phyloP scores from a whole-genome alignment of 1,140 invertebrate genomes.

The Apocrypta bakeri region DNA sequence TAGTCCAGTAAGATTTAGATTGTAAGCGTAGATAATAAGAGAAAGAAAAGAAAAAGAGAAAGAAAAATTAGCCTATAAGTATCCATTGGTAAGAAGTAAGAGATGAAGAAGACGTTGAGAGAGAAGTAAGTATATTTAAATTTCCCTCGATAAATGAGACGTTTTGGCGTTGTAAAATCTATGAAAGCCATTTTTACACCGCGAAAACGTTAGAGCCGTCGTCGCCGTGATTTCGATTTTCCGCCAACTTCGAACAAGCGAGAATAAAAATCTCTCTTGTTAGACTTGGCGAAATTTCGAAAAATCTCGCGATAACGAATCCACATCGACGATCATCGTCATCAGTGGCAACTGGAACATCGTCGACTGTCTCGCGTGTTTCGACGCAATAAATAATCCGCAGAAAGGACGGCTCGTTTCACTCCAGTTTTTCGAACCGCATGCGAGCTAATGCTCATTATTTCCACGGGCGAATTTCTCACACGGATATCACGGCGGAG shows the following conservation, averaged over 20 bases:
- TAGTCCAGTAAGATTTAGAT: neutral
- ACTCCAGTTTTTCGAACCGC: neutral
- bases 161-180: neutral
- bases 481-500: neutral
- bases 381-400: slow-evolving; percentile 1
- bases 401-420: neutral
- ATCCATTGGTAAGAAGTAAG: neutral
- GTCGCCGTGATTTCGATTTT: too few relatives aligned
- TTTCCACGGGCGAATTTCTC: neutral
- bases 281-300: too few relatives aligned
- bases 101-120: neutral
- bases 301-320: too few relatives aligned
- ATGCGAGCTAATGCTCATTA: slow-evolving; percentile 5
- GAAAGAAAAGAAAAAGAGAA: too few relatives aligned
- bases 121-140: too few relatives aligned
- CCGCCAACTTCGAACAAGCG: too few relatives aligned
- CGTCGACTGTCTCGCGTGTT: neutral
- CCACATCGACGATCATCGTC: neutral
- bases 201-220: neutral
- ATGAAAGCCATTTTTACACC: neutral
- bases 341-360: neutral
- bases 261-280: too few relatives aligned
- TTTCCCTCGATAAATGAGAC: neutral
- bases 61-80: too few relatives aligned
- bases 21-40: too few relatives aligned